These are phyloP conservation scores for Mus caroli DNA, from an alignment of 2,797 vertebrate species.

Conservation along the genomic window DNA sequence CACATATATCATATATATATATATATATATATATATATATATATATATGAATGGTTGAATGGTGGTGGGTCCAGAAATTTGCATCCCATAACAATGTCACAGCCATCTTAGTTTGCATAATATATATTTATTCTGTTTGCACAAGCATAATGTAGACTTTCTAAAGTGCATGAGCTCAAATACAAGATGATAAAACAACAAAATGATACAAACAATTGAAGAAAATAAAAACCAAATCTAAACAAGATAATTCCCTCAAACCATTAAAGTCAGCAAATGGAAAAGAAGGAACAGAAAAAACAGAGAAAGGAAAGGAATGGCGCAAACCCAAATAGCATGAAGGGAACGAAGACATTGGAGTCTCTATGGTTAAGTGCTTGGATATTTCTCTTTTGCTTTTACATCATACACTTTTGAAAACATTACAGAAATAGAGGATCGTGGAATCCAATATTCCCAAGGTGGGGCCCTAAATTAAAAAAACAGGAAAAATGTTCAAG, in stretches of 20 bases:
- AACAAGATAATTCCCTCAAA: conserved; percentile 19
- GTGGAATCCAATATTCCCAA: not conserved
- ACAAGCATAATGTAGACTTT: not conserved
- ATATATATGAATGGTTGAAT: not conserved
- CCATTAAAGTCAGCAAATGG: conserved; percentile 1
- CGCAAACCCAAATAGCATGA: conserved; percentile 8
- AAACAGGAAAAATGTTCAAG: conserved; percentile 26
- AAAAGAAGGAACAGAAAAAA: not conserved
- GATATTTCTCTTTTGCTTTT: conserved; percentile 22
- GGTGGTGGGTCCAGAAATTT: not conserved
- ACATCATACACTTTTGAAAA: not conserved
- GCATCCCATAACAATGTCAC: not conserved
- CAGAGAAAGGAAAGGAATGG: not conserved
- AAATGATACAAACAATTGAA: not conserved
- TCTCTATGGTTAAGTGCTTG: conserved; percentile 25
- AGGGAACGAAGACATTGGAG: not conserved
- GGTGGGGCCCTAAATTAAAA: conserved; percentile 9
- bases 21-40: too few relatives aligned
- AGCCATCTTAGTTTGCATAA: not conserved
- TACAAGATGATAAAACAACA: conserved; percentile 28
- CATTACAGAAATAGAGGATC: not conserved
- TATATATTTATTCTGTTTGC: not conserved
- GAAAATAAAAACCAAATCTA: conserved; percentile 52
- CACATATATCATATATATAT: too few relatives aligned
- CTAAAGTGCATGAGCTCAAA: conserved; percentile 32